Conservation (phyloP, 2,797 vertebrate species). For the Pogoniulus pusillus region DNA sequence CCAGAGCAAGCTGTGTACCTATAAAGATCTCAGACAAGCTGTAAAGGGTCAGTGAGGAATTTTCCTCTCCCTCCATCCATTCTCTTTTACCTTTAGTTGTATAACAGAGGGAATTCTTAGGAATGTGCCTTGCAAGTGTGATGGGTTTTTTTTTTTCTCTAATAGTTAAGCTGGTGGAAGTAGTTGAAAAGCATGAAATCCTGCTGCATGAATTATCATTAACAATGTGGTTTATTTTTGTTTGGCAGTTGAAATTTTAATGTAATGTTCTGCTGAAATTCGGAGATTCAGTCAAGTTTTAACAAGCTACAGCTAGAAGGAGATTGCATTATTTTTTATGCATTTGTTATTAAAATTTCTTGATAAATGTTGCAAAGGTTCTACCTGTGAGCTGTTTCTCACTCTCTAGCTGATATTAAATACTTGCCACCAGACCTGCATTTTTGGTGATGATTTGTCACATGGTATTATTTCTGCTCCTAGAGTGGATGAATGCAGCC, state of each 20-base stretch:
- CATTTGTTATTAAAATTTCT: slow-evolving; percentile 60
- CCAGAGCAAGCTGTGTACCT: background rate
- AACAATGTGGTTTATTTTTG: slow-evolving; percentile 39
- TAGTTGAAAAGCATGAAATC: slow-evolving; percentile 45
- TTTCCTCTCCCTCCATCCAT: background rate
- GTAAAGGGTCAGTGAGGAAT: background rate
- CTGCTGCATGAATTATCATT: slow-evolving; percentile 47
- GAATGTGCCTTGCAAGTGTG: background rate
- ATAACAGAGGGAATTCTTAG: background rate
- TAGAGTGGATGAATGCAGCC: slow-evolving; percentile 9
- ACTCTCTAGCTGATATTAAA: slow-evolving; percentile 33
- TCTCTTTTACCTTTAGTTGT: background rate
- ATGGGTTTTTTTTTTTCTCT: background rate
- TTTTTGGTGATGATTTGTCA: slow-evolving; percentile 56
- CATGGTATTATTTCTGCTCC: slow-evolving; percentile 36
- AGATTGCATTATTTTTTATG: slow-evolving; percentile 42
- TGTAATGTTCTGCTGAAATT: slow-evolving; percentile 32
- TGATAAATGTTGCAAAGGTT: slow-evolving; percentile 60
- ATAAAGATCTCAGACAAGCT: background rate
- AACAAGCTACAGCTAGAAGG: slow-evolving; percentile 30
- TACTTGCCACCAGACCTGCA: slow-evolving; percentile 19
- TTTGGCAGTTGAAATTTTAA: slow-evolving; percentile 55
- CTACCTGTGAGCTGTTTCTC: slow-evolving; percentile 43
- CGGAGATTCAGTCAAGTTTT: slow-evolving; percentile 48
- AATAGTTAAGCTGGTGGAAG: background rate